phyloP scores from a whole-genome alignment of 2,797 vertebrate genomes.

The Naso thynnoides region DNA sequence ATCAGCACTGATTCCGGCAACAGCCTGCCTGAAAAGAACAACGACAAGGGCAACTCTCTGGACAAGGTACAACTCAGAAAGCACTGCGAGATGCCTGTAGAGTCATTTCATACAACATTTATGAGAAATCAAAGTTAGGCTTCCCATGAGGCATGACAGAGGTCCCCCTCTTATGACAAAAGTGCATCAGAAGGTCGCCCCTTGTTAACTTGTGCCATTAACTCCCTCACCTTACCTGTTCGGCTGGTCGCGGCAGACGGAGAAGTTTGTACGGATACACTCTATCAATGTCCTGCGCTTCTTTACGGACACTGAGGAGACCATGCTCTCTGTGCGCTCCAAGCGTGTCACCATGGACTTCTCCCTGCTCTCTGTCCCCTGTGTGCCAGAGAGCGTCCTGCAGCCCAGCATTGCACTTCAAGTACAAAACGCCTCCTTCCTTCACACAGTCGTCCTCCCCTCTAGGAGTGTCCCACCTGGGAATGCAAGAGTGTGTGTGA shows the following conservation, averaged over 20 bases:
- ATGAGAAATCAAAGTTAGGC: constrained; percentile 10
- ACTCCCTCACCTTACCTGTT: constrained; percentile 38
- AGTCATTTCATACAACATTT: constrained; percentile 9
- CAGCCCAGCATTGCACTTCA: constrained; percentile 80
- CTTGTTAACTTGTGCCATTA: constrained; percentile 76
- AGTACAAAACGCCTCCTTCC: constrained; percentile 71
- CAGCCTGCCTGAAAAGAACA: constrained; percentile 91
- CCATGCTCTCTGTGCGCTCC: constrained; percentile 77
- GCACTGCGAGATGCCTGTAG: neutral
- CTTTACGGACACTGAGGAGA: constrained; percentile 84
- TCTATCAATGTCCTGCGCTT: constrained; percentile 86
- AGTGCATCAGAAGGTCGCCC: constrained; percentile 26
- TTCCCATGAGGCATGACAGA: constrained; percentile 10
- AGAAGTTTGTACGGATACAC: constrained; percentile 89
- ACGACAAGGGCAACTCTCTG: constrained; percentile 92
- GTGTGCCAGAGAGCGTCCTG: constrained; percentile 81
- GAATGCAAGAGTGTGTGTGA: constrained; percentile 54
- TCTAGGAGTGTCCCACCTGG: constrained; percentile 67
- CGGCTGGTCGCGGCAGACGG: constrained; percentile 85
- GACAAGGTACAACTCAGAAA: constrained; percentile 89
- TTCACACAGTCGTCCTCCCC: constrained; percentile 27
- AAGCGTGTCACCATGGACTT: constrained; percentile 93
- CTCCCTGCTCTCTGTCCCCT: constrained; percentile 88
- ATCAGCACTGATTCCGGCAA: constrained; percentile 95
- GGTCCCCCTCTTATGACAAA: constrained; percentile 16